Conservation (phyloP, 1,140 invertebrate species). For the Aphelinus atriplicis region DNA sequence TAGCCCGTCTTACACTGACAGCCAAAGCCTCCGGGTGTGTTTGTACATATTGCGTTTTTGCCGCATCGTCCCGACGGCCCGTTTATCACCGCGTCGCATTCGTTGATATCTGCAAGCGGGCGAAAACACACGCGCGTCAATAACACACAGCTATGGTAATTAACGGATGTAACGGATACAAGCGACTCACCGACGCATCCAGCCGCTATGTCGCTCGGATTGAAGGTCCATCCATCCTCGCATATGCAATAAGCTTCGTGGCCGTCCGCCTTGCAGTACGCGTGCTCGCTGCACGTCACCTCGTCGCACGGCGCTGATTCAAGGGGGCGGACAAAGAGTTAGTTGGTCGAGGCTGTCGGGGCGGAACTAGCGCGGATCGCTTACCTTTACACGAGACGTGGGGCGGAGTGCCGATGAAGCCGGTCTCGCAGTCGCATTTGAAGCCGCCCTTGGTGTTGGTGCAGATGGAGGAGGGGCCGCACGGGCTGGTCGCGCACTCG, state of each 20-base stretch:
- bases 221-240: slow-evolving; percentile 92
- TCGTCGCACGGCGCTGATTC: slow-evolving; percentile 85
- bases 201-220: slow-evolving; percentile 86
- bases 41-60: slow-evolving; percentile 83
- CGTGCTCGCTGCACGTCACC: slow-evolving; percentile 87
- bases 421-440: slow-evolving; percentile 87
- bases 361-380: too few relatives aligned
- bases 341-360: not conserved
- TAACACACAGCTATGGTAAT: too few relatives aligned
- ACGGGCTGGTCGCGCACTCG: slow-evolving; percentile 81
- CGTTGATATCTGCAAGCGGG: slow-evolving; percentile 82
- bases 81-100: slow-evolving; percentile 80
- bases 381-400: slow-evolving; percentile 80
- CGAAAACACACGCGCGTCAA: too few relatives aligned
- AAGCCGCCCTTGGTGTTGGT: slow-evolving; percentile 85
- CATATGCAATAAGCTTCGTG: slow-evolving; percentile 92
- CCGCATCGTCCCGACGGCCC: slow-evolving; percentile 86
- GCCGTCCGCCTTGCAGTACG: slow-evolving; percentile 88
- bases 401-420: slow-evolving; percentile 86
- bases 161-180: not conserved
- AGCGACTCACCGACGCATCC: slow-evolving; percentile 79
- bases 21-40: slow-evolving; percentile 80
- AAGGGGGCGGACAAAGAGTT: too few relatives aligned
- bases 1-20: slow-evolving; percentile 84
- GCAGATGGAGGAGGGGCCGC: slow-evolving; percentile 85